These are phyloP conservation scores for Therioaphis trifolii DNA, from an alignment of 2,888 invertebrate genomes.

Conservation along the genomic window DNA sequence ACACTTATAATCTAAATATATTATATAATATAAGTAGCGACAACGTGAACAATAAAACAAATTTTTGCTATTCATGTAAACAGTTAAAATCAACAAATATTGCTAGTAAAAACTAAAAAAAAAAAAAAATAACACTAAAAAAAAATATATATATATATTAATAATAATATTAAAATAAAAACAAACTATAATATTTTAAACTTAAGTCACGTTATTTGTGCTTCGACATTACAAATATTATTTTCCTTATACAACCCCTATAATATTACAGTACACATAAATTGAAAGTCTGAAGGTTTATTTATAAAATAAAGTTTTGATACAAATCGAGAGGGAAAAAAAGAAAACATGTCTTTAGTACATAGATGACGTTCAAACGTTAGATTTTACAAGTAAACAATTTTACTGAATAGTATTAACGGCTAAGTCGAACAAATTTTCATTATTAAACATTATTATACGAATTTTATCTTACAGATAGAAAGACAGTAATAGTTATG, in stretches of 20 bases:
- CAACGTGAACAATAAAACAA: slow-evolving; percentile 50
- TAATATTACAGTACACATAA: not conserved
- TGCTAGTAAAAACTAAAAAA: slow-evolving; percentile 27
- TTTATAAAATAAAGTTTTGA: slow-evolving; percentile 27
- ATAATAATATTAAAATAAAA: too few species aligned
- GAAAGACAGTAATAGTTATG: not conserved
- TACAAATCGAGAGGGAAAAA: not conserved
- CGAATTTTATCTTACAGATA: not conserved
- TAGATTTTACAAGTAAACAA: not conserved
- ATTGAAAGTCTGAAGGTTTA: slow-evolving; percentile 1
- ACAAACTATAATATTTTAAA: too few species aligned
- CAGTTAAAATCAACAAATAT: slow-evolving; percentile 21
- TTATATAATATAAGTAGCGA: slow-evolving; percentile 43
- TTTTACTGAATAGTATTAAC: not conserved
- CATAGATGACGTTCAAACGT: not conserved
- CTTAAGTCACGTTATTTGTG: not conserved
- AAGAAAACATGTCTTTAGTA: not conserved
- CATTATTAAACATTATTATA: not conserved
- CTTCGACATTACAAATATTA: not conserved
- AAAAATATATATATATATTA: too few species aligned
- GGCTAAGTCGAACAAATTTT: not conserved
- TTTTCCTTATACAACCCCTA: not conserved
- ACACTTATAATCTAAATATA: slow-evolving; percentile 22
- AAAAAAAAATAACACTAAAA: not conserved
- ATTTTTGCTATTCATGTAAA: not conserved